Evolutionary conservation across 2,797 vertebrate genomes (phyloP).

Genomic region (Spondyliosoma cantharus): DNA sequence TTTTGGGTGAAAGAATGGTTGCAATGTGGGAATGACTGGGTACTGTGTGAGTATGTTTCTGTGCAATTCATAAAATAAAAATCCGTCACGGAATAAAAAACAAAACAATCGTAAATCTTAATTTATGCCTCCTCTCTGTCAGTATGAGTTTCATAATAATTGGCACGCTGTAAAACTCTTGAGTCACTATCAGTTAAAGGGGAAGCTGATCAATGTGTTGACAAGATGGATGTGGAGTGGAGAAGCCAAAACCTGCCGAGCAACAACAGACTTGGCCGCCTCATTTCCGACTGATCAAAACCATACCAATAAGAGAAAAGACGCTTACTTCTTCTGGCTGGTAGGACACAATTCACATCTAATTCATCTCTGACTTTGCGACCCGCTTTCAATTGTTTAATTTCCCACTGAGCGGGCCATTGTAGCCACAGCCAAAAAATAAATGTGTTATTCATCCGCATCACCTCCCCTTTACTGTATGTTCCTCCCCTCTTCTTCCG

Average conservation of each 20-base stretch:
- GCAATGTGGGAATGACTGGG: neutral
- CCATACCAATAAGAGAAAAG: constrained; percentile 55
- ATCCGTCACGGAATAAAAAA: constrained; percentile 7
- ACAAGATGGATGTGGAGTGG: constrained; percentile 65
- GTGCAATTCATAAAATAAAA: constrained; percentile 14
- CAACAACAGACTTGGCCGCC: constrained; percentile 56
- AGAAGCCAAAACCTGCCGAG: constrained; percentile 64
- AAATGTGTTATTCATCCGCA: constrained; percentile 77
- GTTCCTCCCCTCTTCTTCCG: constrained; percentile 70
- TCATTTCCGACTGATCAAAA: constrained; percentile 61
- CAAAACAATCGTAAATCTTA: constrained; percentile 60
- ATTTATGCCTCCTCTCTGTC: constrained; percentile 42
- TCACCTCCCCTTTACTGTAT: constrained; percentile 67
- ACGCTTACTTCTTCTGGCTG: constrained; percentile 53
- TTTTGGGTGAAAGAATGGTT: no score
- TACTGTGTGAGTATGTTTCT: no score
- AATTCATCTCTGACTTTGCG: constrained; percentile 68
- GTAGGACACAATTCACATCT: constrained; percentile 56
- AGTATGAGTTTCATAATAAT: constrained; percentile 42
- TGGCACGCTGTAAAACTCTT: constrained; percentile 29
- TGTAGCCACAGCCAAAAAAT: constrained; percentile 64
- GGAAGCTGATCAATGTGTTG: constrained; percentile 61
- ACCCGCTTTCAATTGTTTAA: constrained; percentile 65
- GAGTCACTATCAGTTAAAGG: constrained; percentile 49
- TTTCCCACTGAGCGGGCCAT: constrained; percentile 61